Percentiles rank a stretch among this genome's conserved stretches.
Evolutionary conservation across 2,113 vertebrate genomes (phyloP).

Genomic region (Hydrochoerus hydrochaeris): DNA sequence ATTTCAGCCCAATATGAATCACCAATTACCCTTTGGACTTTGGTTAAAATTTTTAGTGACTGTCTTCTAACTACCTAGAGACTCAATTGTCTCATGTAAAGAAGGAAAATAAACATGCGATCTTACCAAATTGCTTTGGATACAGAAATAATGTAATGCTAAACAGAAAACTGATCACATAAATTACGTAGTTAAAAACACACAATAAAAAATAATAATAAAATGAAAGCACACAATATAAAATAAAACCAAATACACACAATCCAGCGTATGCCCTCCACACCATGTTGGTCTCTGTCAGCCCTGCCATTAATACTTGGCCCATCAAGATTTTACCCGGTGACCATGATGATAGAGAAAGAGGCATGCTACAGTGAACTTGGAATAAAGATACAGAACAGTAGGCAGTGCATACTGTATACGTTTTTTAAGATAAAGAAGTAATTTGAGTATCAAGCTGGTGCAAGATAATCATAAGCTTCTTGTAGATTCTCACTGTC

Average conservation of each 20-base stretch:
- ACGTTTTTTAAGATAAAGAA: neutral
- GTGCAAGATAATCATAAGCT: neutral
- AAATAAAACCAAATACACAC: neutral
- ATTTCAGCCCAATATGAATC: neutral
- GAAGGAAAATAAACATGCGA: neutral
- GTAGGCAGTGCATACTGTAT: neutral
- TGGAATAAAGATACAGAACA: neutral
- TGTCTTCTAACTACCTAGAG: neutral
- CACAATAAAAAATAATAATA: too few relatives aligned
- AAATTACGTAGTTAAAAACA: neutral
- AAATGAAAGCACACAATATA: neutral
- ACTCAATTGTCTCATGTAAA: neutral
- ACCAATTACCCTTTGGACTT: neutral
- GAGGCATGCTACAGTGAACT: neutral
- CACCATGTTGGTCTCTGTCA: neutral
- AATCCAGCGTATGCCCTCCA: neutral
- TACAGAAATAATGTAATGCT: neutral
- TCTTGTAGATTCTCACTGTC: neutral
- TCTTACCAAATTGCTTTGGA: neutral
- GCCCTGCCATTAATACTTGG: neutral
- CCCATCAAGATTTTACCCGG: neutral
- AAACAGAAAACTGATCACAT: neutral
- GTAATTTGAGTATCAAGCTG: neutral
- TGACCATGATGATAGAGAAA: neutral
- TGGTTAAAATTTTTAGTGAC: neutral